phyloP scores from a whole-genome alignment of 2,797 vertebrate genomes.

The Melanotaenia trifasciata region DNA sequence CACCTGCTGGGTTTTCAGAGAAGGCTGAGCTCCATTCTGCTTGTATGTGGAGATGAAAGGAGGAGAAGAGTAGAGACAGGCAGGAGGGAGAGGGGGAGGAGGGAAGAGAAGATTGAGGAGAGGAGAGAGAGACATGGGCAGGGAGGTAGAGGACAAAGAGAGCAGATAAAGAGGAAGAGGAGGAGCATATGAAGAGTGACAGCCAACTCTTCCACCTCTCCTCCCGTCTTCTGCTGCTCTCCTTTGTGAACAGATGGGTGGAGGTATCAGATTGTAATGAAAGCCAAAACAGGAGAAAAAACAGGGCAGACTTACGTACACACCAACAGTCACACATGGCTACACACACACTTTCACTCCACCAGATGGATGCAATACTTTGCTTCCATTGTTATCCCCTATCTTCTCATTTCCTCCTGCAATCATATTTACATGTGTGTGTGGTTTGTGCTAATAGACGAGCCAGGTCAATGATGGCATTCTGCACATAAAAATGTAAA shows the following conservation, averaged over 20 bases:
- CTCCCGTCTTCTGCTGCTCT: constrained; percentile 43
- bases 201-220: constrained; percentile 63
- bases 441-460: not conserved
- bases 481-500: constrained; percentile 12
- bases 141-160: constrained; percentile 58
- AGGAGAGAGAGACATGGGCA: constrained; percentile 14
- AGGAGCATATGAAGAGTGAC: constrained; percentile 58
- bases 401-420: constrained; percentile 18
- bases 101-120: constrained; percentile 27
- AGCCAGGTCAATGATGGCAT: constrained; percentile 17
- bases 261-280: constrained; percentile 78
- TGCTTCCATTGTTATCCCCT: constrained; percentile 31
- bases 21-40: constrained; percentile 57
- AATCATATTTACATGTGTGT: constrained; percentile 6
- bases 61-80: constrained; percentile 45
- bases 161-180: constrained; percentile 61
- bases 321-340: constrained; percentile 31
- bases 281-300: constrained; percentile 51
- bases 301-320: constrained; percentile 34
- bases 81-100: constrained; percentile 45
- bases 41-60: constrained; percentile 67
- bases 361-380: constrained; percentile 35
- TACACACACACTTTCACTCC: constrained; percentile 29
- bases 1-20: constrained; percentile 76
- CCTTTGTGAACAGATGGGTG: constrained; percentile 80